Base-by-base conservation (phyloP, 2,888 invertebrate species). In the Margaritifera margaritifera region DNA sequence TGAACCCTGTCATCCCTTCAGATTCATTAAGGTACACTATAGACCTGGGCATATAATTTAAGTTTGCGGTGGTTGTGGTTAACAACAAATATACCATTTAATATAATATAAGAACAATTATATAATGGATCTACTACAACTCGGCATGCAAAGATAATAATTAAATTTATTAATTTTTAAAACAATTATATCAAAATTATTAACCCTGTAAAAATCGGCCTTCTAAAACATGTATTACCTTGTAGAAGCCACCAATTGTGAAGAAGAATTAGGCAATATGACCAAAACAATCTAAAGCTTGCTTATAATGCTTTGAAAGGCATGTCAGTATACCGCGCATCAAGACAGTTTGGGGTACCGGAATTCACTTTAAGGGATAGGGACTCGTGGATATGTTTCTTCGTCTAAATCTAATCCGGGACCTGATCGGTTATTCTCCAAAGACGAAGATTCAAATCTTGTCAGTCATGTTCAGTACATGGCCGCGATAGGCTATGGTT, bases 401-500 rank as follows among this genome's bases (percentile, higher is more conserved):
- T 31, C 8, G 31, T 18, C 59, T 6, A 55, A 64, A 55, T 62
- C 42, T 20, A 61, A 27, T 51, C 25, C 54, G 5, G 66, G 64
- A 22, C 20, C 19, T 1, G 20, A 62, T 8, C 24, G 57, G 2
- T 1, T 69, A 6, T 69, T 69, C 31, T 42, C 62, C 8, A 6
- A 0, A 25, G 51, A 50, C 22, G 66, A 71, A 55, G 70, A 66
- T 27, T 22, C 59, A 24, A 25, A 62, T 1, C 42, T 66, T n/a
- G 50, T 50, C 19, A 24, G 62, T 11, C 67, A 64, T 51, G 24
- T 71, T 6, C 42, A n/a, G 20, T 68, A 71, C 55, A 68, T 68
- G 66, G 55, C 68, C 31, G 55, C 54, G 4, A 71, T 64, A 31
- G 71, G 71, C 1, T 71, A 68, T 62, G 68, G 68, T 0, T 71